Percentiles rank a stretch among this genome's conserved stretches.
These are phyloP conservation scores for Schizotus pectinicornis DNA, from an alignment of 2,888 invertebrate genomes.

Conservation along the genomic window DNA sequence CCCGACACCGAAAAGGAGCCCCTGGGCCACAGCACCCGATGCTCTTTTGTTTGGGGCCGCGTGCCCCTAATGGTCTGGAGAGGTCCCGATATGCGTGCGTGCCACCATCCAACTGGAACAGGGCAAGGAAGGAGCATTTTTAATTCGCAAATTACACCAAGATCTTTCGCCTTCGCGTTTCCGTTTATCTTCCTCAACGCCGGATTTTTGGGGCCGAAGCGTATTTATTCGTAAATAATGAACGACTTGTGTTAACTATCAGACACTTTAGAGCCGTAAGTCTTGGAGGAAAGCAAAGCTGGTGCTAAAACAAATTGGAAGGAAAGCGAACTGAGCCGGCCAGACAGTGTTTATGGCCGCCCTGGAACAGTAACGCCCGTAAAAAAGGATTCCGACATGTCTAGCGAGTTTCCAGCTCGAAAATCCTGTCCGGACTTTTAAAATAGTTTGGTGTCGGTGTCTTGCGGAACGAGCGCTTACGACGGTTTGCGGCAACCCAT, in stretches of 20 bases:
- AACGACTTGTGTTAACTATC: conserved; percentile 35
- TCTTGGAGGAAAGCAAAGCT: conserved; percentile 40
- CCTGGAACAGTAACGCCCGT: conserved; percentile 27
- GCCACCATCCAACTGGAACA: conserved; percentile 15
- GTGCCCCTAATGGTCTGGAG: conserved; percentile 52
- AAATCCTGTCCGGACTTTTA: conserved; percentile 15
- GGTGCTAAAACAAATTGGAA: conserved; percentile 40
- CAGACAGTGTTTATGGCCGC: conserved; percentile 41
- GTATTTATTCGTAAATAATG: conserved; percentile 31
- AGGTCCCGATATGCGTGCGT: conserved; percentile 27
- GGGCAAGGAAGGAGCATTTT: not conserved
- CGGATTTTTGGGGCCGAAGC: not conserved
- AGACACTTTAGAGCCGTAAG: conserved; percentile 35
- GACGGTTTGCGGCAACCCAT: too few species aligned
- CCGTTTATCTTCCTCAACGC: not conserved
- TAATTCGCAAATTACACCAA: not conserved
- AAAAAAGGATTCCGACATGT: conserved; percentile 31
- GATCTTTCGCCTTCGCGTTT: too few species aligned
- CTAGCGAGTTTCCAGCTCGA: conserved; percentile 17
- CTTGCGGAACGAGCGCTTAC: too few species aligned
- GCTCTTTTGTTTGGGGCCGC: conserved; percentile 51
- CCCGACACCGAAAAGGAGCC: conserved; percentile 48
- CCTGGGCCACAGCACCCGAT: conserved; percentile 39
- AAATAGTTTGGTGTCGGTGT: not conserved
- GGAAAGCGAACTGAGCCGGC: conserved; percentile 34